Conservation (phyloP, 2,113 vertebrate genomes). For the Myotis davidii region DNA sequence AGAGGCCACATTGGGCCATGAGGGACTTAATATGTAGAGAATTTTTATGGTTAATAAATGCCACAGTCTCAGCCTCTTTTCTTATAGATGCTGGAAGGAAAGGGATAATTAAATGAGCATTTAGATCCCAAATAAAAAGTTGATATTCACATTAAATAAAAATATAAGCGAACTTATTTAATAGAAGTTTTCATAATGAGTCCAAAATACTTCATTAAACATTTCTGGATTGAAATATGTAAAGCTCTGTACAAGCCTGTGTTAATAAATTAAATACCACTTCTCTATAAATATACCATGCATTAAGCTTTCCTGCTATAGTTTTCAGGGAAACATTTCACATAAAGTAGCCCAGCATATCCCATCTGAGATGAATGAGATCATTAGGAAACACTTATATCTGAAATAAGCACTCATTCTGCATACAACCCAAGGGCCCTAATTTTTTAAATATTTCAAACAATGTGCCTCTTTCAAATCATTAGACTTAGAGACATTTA, state of each 20-base stretch:
- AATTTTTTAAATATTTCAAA: constrained; percentile 81
- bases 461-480: constrained; percentile 77
- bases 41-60: constrained; percentile 73
- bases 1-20: constrained; percentile 23
- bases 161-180: constrained; percentile 70
- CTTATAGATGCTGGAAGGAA: constrained; percentile 70
- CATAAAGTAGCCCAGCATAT: constrained; percentile 55
- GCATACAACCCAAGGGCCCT: constrained; percentile 70
- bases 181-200: constrained; percentile 60
- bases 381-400: constrained; percentile 71
- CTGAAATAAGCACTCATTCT: constrained; percentile 69
- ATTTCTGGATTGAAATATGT: constrained; percentile 63
- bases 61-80: constrained; percentile 55
- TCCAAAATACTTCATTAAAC: constrained; percentile 67
- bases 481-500: constrained; percentile 82
- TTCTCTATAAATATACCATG: constrained; percentile 65
- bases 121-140: constrained; percentile 70
- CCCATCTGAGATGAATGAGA: constrained; percentile 62
- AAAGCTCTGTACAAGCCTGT: constrained; percentile 58
- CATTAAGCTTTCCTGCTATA: constrained; percentile 52
- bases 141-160: constrained; percentile 62
- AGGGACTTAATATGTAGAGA: constrained; percentile 57
- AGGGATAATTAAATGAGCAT: constrained; percentile 61
- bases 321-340: constrained; percentile 70
- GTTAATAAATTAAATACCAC: constrained; percentile 71